Evolutionary conservation across 23 tunicate genomes (phyloP), one percentile per base, ranked within the genome.

Genomic region (Diplosoma virens): DNA sequence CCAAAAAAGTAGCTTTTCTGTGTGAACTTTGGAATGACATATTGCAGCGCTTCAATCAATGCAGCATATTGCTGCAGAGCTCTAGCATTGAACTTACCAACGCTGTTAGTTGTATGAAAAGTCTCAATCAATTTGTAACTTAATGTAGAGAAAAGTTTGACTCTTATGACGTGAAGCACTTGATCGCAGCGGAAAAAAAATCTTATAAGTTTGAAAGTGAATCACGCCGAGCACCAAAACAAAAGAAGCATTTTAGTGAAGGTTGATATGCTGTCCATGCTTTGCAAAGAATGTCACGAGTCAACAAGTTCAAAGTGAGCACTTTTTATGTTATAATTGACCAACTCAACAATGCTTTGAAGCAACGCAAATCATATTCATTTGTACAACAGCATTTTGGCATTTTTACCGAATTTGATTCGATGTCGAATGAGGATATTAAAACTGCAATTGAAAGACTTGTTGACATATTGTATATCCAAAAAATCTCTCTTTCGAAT

Each of bases 361-460:
- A 55, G 63, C 21, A 55, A 55, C 63, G 24, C 63, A 55, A 55
- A 55, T 55, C 63, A 55, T 20, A 55, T 55, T 55, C 24, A 55
- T 55, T 55, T 55, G 21, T 55, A 25, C 63, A 55, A 16, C 63
- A 55, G 63, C 63, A 25, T 55, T 55, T 55, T 55, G 63, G 63
- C 24, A 25, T 55, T 55, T 25, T 55, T 4, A 55, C 63, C 63
- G 63, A 55, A 55, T 11, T 55, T 55, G 24, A 55, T 55, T 55
- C 63, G 63, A 55, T 55, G 63, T 16, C 24, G 25, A 20, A 55
- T 55, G 63, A 55, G 20, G 63, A 55, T 55, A 55, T 55, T 55
- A 55, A 55, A 55, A 55, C 20, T 55, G 63, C 63, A 55, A 55
- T 55, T 55, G 63, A 55, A 55, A 55, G 63, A 55, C 63, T 55